Evolutionary conservation across 2,797 vertebrate genomes (phyloP).

Genomic region (Liparis tanakae): DNA sequence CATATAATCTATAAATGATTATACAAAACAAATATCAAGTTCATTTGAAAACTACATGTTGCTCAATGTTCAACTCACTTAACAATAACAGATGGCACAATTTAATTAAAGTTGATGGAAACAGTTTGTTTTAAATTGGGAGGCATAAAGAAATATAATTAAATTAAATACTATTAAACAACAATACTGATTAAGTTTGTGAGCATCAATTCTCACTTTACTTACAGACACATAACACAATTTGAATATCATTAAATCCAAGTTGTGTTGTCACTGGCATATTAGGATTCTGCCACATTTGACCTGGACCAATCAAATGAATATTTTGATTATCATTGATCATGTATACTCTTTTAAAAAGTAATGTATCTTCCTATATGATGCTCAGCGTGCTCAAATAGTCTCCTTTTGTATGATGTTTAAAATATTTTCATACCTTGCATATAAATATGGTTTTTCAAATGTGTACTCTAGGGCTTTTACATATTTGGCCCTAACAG

Average conservation of each 20-base stretch:
- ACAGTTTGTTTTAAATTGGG: neutral
- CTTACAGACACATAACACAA: neutral
- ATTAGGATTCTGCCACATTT: neutral
- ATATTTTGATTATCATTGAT: neutral
- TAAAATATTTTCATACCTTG: neutral
- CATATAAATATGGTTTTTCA: neutral
- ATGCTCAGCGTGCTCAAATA: neutral
- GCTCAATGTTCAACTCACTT: neutral
- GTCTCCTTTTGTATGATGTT: neutral
- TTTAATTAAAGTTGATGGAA: neutral
- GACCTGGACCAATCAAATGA: neutral
- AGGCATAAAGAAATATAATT: neutral
- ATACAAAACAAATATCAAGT: neutral
- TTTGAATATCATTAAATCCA: neutral
- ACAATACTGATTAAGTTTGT: neutral
- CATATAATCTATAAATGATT: neutral
- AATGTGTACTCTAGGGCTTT: neutral
- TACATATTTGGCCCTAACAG: neutral
- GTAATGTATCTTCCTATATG: neutral
- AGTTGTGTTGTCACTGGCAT: neutral
- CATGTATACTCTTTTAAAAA: neutral
- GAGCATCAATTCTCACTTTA: neutral
- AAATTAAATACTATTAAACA: neutral
- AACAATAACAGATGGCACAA: neutral
- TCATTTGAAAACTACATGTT: neutral